These are phyloP conservation scores for Unio pictorum DNA, from an alignment of 2,888 invertebrate species.

Conservation along the genomic window DNA sequence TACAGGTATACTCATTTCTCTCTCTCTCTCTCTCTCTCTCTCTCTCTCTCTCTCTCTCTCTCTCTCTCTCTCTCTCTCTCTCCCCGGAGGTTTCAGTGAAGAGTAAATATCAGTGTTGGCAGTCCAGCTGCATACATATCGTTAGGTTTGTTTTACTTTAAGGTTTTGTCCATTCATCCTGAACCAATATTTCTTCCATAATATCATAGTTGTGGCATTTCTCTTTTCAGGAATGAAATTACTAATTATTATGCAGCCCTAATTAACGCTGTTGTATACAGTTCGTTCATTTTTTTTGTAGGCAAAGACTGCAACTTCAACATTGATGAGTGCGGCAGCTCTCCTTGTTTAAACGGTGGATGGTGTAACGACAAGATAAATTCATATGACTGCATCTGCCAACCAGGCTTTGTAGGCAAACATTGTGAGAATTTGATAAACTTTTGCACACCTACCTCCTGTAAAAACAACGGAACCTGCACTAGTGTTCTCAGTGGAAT, in stretches of 20 bases:
- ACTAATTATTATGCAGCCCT: background rate
- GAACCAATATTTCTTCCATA: no score
- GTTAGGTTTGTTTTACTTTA: no score
- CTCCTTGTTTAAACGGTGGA: conserved; percentile 41
- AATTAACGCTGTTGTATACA: background rate
- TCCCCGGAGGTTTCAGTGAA: no score
- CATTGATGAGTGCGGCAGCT: conserved; percentile 82
- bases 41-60: no score
- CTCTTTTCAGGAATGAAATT: background rate
- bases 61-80: no score
- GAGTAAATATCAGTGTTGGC: no score
- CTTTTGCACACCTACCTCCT: conserved; percentile 55
- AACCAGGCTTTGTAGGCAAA: conserved; percentile 24
- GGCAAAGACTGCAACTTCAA: conserved; percentile 90
- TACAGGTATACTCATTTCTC: conserved; percentile 31
- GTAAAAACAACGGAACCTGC: conserved; percentile 54
- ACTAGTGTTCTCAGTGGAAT: conserved; percentile 33
- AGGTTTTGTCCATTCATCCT: no score
- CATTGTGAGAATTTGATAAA: conserved; percentile 39
- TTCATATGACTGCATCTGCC: conserved; percentile 42
- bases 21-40: no score
- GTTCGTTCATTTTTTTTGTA: conserved; percentile 78
- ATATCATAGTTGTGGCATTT: background rate
- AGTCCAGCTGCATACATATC: no score
- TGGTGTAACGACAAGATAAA: conserved; percentile 38